Evolutionary conservation across 2,113 vertebrate genomes (phyloP).

Genomic region (Scomber japonicus): DNA sequence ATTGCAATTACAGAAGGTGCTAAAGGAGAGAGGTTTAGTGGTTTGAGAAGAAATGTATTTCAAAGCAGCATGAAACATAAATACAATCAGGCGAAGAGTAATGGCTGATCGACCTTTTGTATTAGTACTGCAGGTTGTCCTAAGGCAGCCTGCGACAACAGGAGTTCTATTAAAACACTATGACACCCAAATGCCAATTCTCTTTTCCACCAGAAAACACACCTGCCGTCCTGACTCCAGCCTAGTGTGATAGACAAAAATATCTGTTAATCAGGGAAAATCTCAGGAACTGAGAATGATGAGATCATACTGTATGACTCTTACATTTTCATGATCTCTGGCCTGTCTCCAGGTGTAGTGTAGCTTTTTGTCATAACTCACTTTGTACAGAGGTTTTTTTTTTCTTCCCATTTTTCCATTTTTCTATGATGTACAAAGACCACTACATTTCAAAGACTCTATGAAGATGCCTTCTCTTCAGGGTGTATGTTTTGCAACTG

Average conservation of each 20-base stretch:
- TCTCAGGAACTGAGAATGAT: not conserved
- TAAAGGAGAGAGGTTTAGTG: slow-evolving; percentile 15
- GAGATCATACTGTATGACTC: not conserved
- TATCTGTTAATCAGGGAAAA: slow-evolving; percentile 42
- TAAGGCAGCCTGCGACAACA: slow-evolving; percentile 31
- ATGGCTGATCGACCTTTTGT: slow-evolving; percentile 60
- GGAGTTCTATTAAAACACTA: slow-evolving; percentile 55
- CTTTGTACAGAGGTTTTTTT: slow-evolving; percentile 3
- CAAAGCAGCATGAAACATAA: slow-evolving; percentile 41
- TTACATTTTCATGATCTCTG: slow-evolving; percentile 5
- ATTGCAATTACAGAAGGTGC: slow-evolving; percentile 53
- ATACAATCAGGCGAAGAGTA: slow-evolving; percentile 49
- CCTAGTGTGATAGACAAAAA: slow-evolving; percentile 40
- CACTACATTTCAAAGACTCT: slow-evolving; percentile 48
- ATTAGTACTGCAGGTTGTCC: slow-evolving; percentile 45
- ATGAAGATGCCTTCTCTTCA: slow-evolving; percentile 33
- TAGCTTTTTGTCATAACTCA: slow-evolving; percentile 17
- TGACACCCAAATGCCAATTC: slow-evolving; percentile 48
- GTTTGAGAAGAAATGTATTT: slow-evolving; percentile 35
- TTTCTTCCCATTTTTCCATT: not conserved
- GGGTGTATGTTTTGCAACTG: slow-evolving; percentile 12
- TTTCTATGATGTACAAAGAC: slow-evolving; percentile 4
- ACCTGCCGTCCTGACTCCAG: slow-evolving; percentile 31
- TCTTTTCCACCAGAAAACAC: slow-evolving; percentile 46
- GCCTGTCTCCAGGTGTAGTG: not conserved